Conservation (phyloP, 1,140 invertebrate species). For the Megalopta genalis region DNA sequence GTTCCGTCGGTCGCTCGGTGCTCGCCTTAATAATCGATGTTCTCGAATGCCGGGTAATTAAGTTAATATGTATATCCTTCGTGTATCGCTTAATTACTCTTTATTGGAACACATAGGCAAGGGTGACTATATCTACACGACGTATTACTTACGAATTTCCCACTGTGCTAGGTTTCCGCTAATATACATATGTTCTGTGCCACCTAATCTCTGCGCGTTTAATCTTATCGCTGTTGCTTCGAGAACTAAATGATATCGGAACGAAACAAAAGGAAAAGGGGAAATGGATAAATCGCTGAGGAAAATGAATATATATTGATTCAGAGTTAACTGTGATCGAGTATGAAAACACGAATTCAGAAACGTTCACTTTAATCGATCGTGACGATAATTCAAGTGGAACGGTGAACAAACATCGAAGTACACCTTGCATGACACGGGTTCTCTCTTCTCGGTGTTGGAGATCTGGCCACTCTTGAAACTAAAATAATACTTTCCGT, state of each 20-base stretch:
- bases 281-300: neutral
- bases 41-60: conserved; percentile 20
- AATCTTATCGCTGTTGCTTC: conserved; percentile 12
- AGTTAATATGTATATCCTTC: conserved; percentile 12
- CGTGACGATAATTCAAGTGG: neutral
- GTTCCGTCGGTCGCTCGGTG: neutral
- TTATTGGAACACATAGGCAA: conserved; percentile 35
- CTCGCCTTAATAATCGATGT: conserved; percentile 17
- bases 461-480: conserved; percentile 77
- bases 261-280: neutral
- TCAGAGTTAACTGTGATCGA: neutral
- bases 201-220: conserved; percentile 22
- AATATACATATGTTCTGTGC: conserved; percentile 34
- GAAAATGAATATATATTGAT: neutral
- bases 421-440: conserved; percentile 22
- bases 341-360: neutral
- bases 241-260: neutral
- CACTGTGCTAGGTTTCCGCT: conserved; percentile 23
- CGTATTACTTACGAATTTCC: conserved; percentile 23
- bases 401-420: neutral
- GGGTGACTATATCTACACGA: conserved; percentile 49
- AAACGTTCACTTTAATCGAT: neutral
- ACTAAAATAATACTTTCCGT: conserved; percentile 29
- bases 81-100: conserved; percentile 34
- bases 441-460: conserved; percentile 69